Evolutionary conservation across 2,797 vertebrate species (phyloP), one percentile per base, ranked within the genome.

Genomic region (Pseudochaenichthys georgianus): DNA sequence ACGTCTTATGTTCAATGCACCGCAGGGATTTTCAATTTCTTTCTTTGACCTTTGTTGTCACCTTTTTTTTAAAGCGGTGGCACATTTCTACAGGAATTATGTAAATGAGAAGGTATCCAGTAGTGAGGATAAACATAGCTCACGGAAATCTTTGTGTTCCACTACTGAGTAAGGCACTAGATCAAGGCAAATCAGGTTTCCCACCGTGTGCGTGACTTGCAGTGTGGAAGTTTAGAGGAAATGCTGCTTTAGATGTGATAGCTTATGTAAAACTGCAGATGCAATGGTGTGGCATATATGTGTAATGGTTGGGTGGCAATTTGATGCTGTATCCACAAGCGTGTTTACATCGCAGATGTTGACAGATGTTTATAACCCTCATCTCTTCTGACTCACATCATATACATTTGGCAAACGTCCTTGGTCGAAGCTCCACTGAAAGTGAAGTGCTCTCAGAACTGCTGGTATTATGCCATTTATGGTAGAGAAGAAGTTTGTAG

Each of bases 101-200:
- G 71, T 9, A 86, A 66, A 83, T 68, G 66, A 77, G 50, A 38
- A 15, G 38, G 47, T n/a, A 41, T 38, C 74, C 71, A 42, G 72
- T 47, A 13, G 79, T 64, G 71, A 68, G 68, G 73, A 75, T 58
- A 82, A 84, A 82, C 48, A 73, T 54, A 77, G 81, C 78, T 78
- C 62, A 42, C 3, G 3, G 70, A 73, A 61, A 67, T 57, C 53
- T 52, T 60, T 73, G 57, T 70, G 69, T 70, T 66, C 15, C 31
- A 38, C 71, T n/a, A 45, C 70, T 61, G 48, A 82, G 70, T 5
- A 41, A 80, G 70, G 77, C 17, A 53, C 46, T 5, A 54, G 78
- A 71, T 68, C 61, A 75, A 64, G 63, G 28, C 5, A 77, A 73
- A 78, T 75, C 58, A 70, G 42, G 41, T 69, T 65, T 68, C 73